phyloP scores from a whole-genome alignment of 2,888 invertebrate genomes.

The Monochamus alternatus region DNA sequence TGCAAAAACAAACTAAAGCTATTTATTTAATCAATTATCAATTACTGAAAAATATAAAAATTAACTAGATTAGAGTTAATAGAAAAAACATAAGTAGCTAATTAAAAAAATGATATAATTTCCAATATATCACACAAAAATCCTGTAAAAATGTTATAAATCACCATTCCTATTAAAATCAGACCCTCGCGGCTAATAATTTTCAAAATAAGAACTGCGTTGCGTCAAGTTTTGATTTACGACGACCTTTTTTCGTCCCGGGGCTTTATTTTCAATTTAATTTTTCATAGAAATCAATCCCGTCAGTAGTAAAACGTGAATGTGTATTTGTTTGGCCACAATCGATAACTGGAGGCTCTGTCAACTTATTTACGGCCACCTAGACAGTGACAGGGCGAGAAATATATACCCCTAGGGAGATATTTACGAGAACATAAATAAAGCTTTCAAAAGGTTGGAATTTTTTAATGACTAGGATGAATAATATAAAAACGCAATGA shows the following conservation, averaged over 20 bases:
- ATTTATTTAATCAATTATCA: no score
- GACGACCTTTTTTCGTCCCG: not conserved
- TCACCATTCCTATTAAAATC: not conserved
- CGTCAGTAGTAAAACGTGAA: not conserved
- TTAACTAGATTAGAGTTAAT: not conserved
- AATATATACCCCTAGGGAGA: not conserved
- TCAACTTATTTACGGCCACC: conserved; percentile 6
- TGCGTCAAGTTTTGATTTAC: not conserved
- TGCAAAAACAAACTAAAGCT: no score
- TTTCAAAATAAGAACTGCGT: not conserved
- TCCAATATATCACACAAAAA: not conserved
- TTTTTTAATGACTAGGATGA: not conserved
- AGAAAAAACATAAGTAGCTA: not conserved
- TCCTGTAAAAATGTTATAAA: not conserved
- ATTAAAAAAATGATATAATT: not conserved
- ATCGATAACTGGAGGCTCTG: not conserved
- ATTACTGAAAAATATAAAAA: no score
- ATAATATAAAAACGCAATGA: not conserved
- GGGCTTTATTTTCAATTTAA: not conserved
- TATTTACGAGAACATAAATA: conserved; percentile 13
- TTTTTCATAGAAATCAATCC: not conserved
- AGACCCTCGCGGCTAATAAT: not conserved
- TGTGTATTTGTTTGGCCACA: conserved; percentile 3
- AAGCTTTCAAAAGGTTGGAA: conserved; percentile 2
- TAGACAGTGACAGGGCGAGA: not conserved